Percentiles rank a stretch among this genome's conserved stretches.
phyloP scores from a whole-genome alignment of 2,797 vertebrate genomes.

The Pogonophryne albipinna region DNA sequence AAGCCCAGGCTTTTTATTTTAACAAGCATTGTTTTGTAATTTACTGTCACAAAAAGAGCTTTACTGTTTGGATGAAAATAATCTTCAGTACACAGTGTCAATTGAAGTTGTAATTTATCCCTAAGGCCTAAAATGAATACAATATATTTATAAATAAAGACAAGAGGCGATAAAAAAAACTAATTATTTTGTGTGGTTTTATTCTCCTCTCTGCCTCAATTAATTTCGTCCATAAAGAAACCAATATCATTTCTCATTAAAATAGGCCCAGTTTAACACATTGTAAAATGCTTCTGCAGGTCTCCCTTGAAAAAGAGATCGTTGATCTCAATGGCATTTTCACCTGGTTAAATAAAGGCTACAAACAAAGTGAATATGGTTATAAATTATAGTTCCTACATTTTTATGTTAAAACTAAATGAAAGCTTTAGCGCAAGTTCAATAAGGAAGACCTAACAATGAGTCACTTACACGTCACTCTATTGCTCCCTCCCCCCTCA shows the following conservation, averaged over 20 bases:
- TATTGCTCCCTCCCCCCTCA: too few species aligned
- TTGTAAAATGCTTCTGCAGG: constrained; percentile 10
- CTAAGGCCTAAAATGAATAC: neutral
- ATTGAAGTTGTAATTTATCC: neutral
- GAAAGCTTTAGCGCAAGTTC: too few species aligned
- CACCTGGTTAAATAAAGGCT: too few species aligned
- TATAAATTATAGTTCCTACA: neutral
- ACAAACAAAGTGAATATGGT: neutral
- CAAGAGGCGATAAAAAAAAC: neutral
- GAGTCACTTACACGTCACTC: too few species aligned
- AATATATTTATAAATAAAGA: neutral
- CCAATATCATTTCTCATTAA: constrained; percentile 28
- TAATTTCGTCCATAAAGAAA: constrained; percentile 25
- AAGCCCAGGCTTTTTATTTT: constrained; percentile 12
- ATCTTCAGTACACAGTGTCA: neutral
- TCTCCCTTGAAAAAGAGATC: too few species aligned
- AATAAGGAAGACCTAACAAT: too few species aligned
- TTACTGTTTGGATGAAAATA: constrained; percentile 5
- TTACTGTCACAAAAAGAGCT: neutral
- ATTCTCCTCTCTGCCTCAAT: neutral
- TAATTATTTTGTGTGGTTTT: neutral
- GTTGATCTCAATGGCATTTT: too few species aligned
- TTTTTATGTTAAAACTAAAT: constrained; percentile 10
- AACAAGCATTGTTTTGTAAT: constrained; percentile 10
- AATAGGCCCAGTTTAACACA: constrained; percentile 1